Evolutionary conservation across 2,888 invertebrate genomes (phyloP).

Genomic region (Quadriops clusia): DNA sequence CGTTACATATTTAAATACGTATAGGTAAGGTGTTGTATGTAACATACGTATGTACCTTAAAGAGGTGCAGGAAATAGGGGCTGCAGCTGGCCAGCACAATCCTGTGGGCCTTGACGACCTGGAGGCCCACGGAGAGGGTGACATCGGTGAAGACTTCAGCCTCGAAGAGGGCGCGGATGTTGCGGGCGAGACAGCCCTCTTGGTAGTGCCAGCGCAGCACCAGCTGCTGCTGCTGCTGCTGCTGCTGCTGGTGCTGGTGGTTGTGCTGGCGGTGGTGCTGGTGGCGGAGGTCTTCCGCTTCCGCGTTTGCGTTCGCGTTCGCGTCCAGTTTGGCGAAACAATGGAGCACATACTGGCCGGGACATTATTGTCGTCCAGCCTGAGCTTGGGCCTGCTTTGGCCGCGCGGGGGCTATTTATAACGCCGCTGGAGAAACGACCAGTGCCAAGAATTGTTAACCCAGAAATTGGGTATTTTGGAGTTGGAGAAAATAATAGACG

Average conservation of each 20-base stretch:
- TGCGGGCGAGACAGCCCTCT: conserved; percentile 49
- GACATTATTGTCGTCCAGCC: conserved; percentile 28
- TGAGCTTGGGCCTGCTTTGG: no score
- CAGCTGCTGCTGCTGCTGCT: conserved; percentile 27
- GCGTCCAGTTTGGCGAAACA: no score
- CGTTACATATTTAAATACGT: no score
- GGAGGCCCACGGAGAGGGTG: conserved; percentile 73
- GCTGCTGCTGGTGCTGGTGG: conserved; percentile 4
- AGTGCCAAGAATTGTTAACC: conserved; percentile 36
- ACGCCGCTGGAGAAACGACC: conserved; percentile 34
- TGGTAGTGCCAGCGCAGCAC: conserved; percentile 35
- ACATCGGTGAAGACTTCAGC: conserved; percentile 77
- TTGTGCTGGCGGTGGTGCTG: conserved; percentile 10
- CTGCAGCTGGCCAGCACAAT: conserved; percentile 83
- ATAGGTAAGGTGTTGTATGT: background rate
- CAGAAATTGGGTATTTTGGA: no score
- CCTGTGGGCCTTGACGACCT: conserved; percentile 73
- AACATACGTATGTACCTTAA: conserved; percentile 49
- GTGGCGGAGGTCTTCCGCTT: no score
- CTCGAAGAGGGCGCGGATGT: conserved; percentile 64
- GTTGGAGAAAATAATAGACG: no score
- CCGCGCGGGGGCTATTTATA: conserved; percentile 36
- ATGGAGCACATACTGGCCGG: conserved; percentile 27
- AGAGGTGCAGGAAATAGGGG: conserved; percentile 79
- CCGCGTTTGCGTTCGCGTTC: no score